Evolutionary conservation across 2,113 vertebrate genomes (phyloP).

Genomic region (Dasypus novemcinctus): DNA sequence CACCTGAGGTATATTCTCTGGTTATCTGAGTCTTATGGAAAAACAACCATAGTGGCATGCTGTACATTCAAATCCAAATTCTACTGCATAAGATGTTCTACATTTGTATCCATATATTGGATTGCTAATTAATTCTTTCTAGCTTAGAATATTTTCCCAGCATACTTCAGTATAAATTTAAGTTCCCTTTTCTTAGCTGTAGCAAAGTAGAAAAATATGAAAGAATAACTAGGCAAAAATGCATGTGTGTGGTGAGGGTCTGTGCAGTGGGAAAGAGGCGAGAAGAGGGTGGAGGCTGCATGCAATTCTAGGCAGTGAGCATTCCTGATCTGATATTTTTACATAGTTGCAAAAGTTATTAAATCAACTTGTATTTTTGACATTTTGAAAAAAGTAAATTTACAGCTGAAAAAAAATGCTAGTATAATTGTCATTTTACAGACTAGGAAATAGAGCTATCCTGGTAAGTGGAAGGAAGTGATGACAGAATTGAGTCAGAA

Average conservation of each 20-base stretch:
- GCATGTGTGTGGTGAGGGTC: not conserved
- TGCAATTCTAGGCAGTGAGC: not conserved
- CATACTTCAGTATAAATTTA: not conserved
- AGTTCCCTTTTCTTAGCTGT: not conserved
- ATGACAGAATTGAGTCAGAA: not conserved
- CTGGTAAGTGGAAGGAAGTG: not conserved
- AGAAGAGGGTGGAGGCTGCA: fast-evolving
- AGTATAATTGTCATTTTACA: not conserved
- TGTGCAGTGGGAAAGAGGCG: not conserved
- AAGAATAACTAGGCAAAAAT: not conserved
- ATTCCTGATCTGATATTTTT: not conserved
- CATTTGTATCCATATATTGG: not conserved
- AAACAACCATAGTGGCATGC: not conserved
- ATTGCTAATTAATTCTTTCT: not conserved
- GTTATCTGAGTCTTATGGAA: not conserved
- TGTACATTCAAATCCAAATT: constrained; percentile 8
- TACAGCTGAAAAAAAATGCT: not conserved
- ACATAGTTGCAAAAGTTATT: not conserved
- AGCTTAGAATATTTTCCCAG: not conserved
- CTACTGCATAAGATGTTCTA: not conserved
- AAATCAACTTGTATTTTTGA: not conserved
- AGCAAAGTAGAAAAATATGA: not conserved
- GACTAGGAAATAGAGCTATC: not conserved
- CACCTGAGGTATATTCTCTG: not conserved
- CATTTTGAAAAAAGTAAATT: not conserved